A percentile compares a stretch with the other conserved stretches of the same genome.
These are phyloP conservation scores for Willowsia nigromaculata DNA, from an alignment of 2,888 invertebrate genomes.

Conservation along the genomic window DNA sequence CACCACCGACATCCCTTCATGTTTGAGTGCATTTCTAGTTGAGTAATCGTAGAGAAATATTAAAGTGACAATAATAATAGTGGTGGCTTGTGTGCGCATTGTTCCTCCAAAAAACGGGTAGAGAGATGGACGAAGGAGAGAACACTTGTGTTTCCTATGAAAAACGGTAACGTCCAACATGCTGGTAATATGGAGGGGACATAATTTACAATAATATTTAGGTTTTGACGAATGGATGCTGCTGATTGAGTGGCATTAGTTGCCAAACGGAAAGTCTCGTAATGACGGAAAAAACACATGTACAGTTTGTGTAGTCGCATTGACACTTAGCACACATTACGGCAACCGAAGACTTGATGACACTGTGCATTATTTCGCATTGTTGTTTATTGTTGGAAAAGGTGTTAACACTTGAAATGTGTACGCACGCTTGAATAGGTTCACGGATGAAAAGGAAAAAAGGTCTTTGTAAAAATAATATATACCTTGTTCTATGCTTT, in stretches of 20 bases:
- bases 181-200: neutral
- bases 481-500: no score
- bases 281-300: neutral
- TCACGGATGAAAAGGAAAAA: slow-evolving; percentile 10
- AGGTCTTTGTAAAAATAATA: no score
- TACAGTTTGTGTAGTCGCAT: neutral
- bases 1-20: no score
- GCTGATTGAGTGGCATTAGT: slow-evolving; percentile 22
- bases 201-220: slow-evolving; percentile 42
- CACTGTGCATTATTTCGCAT: slow-evolving; percentile 8
- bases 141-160: no score
- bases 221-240: slow-evolving; percentile 20
- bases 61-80: no score
- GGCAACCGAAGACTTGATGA: neutral
- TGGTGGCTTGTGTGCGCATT: no score
- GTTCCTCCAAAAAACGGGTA: no score
- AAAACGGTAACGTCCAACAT: neutral
- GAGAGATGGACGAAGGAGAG: no score
- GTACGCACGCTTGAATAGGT: slow-evolving; percentile 14
- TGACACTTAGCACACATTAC: slow-evolving; percentile 11
- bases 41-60: no score
- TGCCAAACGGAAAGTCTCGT: neutral
- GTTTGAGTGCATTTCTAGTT: no score
- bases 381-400: slow-evolving; percentile 25
- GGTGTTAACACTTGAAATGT: slow-evolving; percentile 53